Evolutionary conservation across 2,113 vertebrate species (phyloP), one percentile per base, ranked within the genome.

Genomic region (Clupea harengus): DNA sequence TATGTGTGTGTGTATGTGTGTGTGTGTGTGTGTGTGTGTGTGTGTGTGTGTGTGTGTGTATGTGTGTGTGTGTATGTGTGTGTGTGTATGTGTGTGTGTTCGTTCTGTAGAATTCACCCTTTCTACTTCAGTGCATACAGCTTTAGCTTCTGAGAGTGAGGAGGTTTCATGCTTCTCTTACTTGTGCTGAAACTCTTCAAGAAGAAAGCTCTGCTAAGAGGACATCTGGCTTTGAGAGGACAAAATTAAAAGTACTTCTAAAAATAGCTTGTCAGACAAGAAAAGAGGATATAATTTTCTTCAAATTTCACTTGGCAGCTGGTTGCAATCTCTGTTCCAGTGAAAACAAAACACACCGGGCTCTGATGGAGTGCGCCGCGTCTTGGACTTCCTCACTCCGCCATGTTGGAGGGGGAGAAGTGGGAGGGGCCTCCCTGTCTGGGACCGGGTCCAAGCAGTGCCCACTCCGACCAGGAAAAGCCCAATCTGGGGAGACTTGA

Each of bases 271-370:
- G 64, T 28, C n/a, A 85, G 67, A 85, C 52, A 95, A 80, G 67
- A 85, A 80, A 95, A 96, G 93, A 95, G 91, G 95, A 92, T 94
- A 95, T 95, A 95, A 93, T 95, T 94, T 92, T 92, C 92, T 94
- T 44, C 45, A 92, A 93, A 95, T 93, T 94, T 96, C 92, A 94
- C 95, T 92, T 93, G 93, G 91, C 91, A 92, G 92, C 91, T 89
- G 90, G 89, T 94, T 87, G 91, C 94, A 95, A 94, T 92, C 93
- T 93, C 94, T 93, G 94, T 95, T 95, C 93, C 93, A 95, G 95
- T 95, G 93, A 96, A 95, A 96, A 91, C 54, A 84, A 18, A 82
- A 87, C 52, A 82, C 72, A 88, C 89, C 49, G 72, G 92, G 95
- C 94, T 94, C 92, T 94, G 92, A 94, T 93, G 91, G 90, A 95